Conservation (phyloP, 2,797 vertebrate species). For the Amblyraja radiata region DNA sequence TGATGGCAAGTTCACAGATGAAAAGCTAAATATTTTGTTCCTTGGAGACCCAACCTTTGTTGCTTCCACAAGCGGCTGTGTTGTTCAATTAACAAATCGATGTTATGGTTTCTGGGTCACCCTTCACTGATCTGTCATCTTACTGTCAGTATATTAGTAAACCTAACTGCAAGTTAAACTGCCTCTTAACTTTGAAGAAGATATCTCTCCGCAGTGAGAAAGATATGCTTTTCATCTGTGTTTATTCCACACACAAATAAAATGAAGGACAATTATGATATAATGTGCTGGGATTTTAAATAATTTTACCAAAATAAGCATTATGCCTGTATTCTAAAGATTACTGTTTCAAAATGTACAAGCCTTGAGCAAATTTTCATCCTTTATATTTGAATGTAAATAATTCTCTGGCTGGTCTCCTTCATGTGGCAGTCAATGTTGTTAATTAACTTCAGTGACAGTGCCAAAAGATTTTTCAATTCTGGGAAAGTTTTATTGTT, state of each 20-base stretch:
- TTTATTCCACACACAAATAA: background rate
- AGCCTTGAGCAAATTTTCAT: background rate
- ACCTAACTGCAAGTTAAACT: constrained; percentile 11
- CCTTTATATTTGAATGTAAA: background rate
- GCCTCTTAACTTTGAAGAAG: background rate
- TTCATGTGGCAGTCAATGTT: background rate
- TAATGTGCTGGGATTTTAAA: background rate
- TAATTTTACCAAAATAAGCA: background rate
- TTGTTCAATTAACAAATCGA: background rate
- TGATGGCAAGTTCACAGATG: background rate
- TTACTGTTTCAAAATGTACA: background rate
- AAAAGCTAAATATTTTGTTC: constrained; percentile 33
- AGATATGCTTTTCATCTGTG: background rate
- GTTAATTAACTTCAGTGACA: background rate
- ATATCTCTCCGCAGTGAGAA: too few relatives aligned
- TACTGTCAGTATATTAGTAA: background rate
- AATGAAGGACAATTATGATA: background rate
- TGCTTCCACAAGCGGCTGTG: background rate
- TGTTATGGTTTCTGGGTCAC: background rate
- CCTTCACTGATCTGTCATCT: constrained; percentile 19
- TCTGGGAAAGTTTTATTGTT: background rate
- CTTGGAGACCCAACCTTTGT: constrained; percentile 34
- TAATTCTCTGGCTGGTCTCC: background rate
- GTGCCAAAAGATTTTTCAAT: background rate
- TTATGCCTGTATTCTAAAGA: background rate